Percentiles rank a stretch among this genome's conserved stretches.
Evolutionary conservation across 2,113 vertebrate genomes (phyloP).

Genomic region (Nanorana parkeri): DNA sequence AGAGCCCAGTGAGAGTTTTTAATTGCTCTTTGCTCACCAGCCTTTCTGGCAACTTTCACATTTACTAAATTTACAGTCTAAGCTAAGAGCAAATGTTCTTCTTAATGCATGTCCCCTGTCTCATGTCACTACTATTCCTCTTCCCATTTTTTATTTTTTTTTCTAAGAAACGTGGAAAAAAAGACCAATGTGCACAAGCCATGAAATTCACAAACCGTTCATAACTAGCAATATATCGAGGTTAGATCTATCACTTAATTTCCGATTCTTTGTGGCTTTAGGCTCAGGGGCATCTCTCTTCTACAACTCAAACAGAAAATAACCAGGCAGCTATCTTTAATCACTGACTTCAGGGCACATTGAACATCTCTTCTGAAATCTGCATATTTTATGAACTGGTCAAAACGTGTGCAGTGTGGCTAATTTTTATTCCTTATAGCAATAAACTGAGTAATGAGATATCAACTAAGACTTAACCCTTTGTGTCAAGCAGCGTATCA

Average conservation of each 20-base stretch:
- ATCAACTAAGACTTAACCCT: slow-evolving; percentile 68
- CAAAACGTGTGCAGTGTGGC: slow-evolving; percentile 72
- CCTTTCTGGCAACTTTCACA: too few relatives aligned
- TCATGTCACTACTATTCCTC: too few relatives aligned
- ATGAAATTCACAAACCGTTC: too few relatives aligned
- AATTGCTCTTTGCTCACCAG: too few relatives aligned
- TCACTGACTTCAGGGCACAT: slow-evolving; percentile 83
- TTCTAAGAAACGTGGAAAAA: too few relatives aligned
- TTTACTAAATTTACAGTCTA: too few relatives aligned
- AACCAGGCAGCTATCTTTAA: slow-evolving; percentile 79
- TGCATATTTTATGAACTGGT: slow-evolving; percentile 86
- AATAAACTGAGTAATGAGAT: slow-evolving; percentile 70
- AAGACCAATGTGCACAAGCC: too few relatives aligned
- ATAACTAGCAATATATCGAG: background rate
- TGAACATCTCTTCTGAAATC: slow-evolving; percentile 83
- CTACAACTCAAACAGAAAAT: slow-evolving; percentile 61
- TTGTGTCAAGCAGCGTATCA: slow-evolving; percentile 62
- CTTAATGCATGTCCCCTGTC: too few relatives aligned
- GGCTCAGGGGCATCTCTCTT: slow-evolving; percentile 64
- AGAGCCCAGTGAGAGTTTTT: too few relatives aligned
- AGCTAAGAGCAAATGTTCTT: too few relatives aligned
- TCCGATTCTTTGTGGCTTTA: slow-evolving; percentile 58
- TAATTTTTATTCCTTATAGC: slow-evolving; percentile 70
- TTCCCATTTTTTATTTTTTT: too few relatives aligned
- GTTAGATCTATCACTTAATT: slow-evolving; percentile 58